Evolutionary conservation across 1,140 invertebrate species (phyloP).

Genomic region (Dryas iulia): DNA sequence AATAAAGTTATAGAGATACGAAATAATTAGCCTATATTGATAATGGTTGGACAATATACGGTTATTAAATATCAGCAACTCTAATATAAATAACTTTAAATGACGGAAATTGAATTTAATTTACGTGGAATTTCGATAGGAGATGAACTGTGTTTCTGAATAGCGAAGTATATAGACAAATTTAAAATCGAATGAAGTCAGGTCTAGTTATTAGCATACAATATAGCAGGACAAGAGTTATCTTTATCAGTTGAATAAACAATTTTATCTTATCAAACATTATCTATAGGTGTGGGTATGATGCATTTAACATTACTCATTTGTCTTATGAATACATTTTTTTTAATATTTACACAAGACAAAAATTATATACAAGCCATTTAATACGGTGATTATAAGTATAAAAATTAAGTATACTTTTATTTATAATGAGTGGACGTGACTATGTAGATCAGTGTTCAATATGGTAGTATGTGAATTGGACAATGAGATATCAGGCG

Average conservation of each 20-base stretch:
- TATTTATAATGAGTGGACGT: constrained; percentile 5
- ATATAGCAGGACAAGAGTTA: constrained; percentile 37
- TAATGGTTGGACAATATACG: not conserved
- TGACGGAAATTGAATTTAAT: not conserved
- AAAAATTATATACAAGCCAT: not conserved
- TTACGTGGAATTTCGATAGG: too few species aligned
- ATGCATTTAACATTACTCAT: constrained; percentile 42
- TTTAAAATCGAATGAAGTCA: not conserved
- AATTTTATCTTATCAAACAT: constrained; percentile 63
- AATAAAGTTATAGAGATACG: too few species aligned
- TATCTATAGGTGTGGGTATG: constrained; percentile 65
- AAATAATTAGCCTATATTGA: not conserved
- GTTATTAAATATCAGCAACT: not conserved
- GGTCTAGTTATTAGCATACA: not conserved
- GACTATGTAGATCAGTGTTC: not conserved
- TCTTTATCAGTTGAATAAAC: constrained; percentile 61
- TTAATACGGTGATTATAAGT: not conserved
- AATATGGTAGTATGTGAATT: constrained; percentile 68
- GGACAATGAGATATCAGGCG: constrained; percentile 64
- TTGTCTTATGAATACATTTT: constrained; percentile 29
- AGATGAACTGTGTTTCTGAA: too few species aligned
- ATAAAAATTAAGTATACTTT: not conserved
- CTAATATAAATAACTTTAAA: not conserved
- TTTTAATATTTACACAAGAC: not conserved
- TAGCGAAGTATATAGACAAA: not conserved